A percentile compares a stretch with the other conserved stretches of the same genome.
Conservation (phyloP, 2,113 vertebrate species). For the Labrus mixtus region DNA sequence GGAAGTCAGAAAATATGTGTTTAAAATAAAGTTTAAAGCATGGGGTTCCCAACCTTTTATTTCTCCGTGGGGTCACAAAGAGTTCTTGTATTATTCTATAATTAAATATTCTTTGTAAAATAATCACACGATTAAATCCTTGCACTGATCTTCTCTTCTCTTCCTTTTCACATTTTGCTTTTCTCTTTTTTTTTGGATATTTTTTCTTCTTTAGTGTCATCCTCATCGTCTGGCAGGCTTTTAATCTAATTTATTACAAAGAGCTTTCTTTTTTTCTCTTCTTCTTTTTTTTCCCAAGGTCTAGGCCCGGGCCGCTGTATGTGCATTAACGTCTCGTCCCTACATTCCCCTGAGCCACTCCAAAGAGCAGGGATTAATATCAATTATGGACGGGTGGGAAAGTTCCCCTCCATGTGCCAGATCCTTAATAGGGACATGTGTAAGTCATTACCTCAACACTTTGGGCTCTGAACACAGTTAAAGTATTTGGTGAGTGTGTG, state of each 20-base stretch:
- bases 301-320: slow-evolving; percentile 41
- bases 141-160: slow-evolving; percentile 19
- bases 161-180: slow-evolving; percentile 12
- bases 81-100: background rate
- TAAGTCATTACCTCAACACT: slow-evolving; percentile 84
- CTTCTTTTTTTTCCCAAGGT: slow-evolving; percentile 17
- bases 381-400: slow-evolving; percentile 80
- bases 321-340: slow-evolving; percentile 58
- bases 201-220: slow-evolving; percentile 18
- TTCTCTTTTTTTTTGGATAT: background rate
- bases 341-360: slow-evolving; percentile 63
- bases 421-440: slow-evolving; percentile 84
- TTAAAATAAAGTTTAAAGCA: too few species aligned
- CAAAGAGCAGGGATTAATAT: slow-evolving; percentile 80
- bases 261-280: background rate
- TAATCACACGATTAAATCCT: background rate
- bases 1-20: too few species aligned
- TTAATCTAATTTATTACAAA: slow-evolving; percentile 63
- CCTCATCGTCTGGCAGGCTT: slow-evolving; percentile 29
- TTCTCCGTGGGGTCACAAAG: background rate
- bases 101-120: background rate
- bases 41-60: too few species aligned
- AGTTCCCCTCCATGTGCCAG: slow-evolving; percentile 77
- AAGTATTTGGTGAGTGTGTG: slow-evolving; percentile 38
- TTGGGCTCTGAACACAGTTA: slow-evolving; percentile 65